Evolutionary conservation across 2,113 vertebrate genomes (phyloP).

Genomic region (Larimichthys polyactis): DNA sequence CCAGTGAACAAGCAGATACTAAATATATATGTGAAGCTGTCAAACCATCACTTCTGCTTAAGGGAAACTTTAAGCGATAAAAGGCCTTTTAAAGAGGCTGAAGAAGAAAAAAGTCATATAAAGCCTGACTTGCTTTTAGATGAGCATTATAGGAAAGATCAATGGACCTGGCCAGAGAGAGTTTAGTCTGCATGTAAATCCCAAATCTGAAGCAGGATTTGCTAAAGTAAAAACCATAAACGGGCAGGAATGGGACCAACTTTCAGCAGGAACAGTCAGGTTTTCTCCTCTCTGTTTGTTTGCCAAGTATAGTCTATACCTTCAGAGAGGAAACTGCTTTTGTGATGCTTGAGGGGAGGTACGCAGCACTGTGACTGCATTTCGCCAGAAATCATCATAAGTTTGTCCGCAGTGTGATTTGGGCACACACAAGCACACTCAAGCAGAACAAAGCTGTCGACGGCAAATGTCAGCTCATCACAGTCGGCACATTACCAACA

Average conservation of each 20-base stretch:
- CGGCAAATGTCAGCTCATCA: conserved; percentile 55
- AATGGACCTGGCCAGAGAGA: conserved; percentile 27
- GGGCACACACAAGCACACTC: conserved; percentile 37
- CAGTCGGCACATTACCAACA: conserved; percentile 40
- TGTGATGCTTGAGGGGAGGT: conserved; percentile 3
- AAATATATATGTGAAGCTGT: background rate
- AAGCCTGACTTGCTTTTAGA: conserved; percentile 27
- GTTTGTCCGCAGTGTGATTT: conserved; percentile 21
- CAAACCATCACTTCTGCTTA: conserved; percentile 2
- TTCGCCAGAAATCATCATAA: conserved; percentile 34
- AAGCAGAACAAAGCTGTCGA: conserved; percentile 57
- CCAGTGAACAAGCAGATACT: background rate
- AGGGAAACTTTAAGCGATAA: conserved; percentile 8
- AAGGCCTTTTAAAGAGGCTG: background rate
- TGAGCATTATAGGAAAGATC: conserved; percentile 27
- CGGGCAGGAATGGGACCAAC: background rate
- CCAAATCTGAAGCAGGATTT: conserved; percentile 39
- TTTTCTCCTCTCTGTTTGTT: conserved; percentile 28
- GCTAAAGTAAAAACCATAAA: conserved; percentile 29
- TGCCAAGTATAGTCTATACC: conserved; percentile 16
- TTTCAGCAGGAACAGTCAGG: conserved; percentile 12
- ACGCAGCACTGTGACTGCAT: background rate
- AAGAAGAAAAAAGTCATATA: background rate
- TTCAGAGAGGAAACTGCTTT: conserved; percentile 15
- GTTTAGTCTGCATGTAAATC: conserved; percentile 35